phyloP scores from a whole-genome alignment of 2,113 vertebrate species.

The Mirounga angustirostris region DNA sequence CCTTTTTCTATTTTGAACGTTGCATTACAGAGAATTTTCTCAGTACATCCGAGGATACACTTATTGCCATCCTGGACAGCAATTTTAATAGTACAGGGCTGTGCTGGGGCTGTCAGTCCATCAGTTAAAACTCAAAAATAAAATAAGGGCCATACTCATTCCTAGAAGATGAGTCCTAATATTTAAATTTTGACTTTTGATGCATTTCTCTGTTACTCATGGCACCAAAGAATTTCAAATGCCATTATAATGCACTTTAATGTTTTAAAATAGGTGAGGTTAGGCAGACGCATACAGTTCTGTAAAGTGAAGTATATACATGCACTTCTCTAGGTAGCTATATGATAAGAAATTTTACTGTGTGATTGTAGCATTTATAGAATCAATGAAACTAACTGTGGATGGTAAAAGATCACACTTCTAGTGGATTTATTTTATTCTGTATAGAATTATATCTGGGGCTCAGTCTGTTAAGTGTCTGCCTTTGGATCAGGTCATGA shows the following conservation, averaged over 20 bases:
- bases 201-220: background rate
- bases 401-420: background rate
- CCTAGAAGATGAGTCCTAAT: background rate
- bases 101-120: background rate
- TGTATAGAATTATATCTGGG: background rate
- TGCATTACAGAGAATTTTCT: conserved; percentile 34
- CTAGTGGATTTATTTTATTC: background rate
- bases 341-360: background rate
- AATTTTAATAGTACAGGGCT: background rate
- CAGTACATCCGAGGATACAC: background rate
- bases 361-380: background rate
- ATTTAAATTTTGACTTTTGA: background rate
- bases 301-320: background rate
- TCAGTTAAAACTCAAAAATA: background rate
- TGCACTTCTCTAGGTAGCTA: background rate
- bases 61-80: background rate
- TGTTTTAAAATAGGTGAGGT: background rate
- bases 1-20: conserved; percentile 77
- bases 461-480: too few species aligned
- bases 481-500: too few species aligned
- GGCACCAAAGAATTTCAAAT: background rate
- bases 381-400: background rate
- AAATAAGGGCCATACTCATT: background rate
- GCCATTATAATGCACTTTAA: background rate
- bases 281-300: background rate